Evolutionary conservation across 2,888 invertebrate species (phyloP).

Genomic region (Allophyes oxyacanthae): DNA sequence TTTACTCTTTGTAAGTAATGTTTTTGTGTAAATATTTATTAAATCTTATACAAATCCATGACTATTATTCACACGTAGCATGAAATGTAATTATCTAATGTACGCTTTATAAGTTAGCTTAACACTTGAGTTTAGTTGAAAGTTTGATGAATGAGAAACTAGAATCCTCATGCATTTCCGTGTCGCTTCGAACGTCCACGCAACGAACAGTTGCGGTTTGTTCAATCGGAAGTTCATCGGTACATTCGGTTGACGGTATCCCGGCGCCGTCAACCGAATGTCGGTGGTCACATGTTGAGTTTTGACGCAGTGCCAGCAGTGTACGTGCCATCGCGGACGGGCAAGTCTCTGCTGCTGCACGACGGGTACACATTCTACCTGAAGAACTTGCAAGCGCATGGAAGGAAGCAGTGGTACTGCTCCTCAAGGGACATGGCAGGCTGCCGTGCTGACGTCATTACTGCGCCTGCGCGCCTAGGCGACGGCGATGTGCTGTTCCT

Average conservation of each 20-base stretch:
- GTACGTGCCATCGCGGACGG: constrained; percentile 87
- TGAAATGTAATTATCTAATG: constrained; percentile 17
- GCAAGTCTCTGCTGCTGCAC: constrained; percentile 84
- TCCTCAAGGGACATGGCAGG: constrained; percentile 86
- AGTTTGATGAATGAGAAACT: constrained; percentile 33
- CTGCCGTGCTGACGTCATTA: constrained; percentile 85
- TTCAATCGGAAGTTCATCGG: constrained; percentile 45
- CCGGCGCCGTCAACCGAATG: constrained; percentile 55
- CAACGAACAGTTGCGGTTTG: constrained; percentile 32
- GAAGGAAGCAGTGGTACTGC: constrained; percentile 87
- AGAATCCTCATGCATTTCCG: constrained; percentile 36
- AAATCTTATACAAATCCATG: constrained; percentile 40
- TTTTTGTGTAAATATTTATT: constrained; percentile 41
- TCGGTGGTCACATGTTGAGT: constrained; percentile 55
- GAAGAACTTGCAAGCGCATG: constrained; percentile 85
- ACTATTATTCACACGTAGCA: constrained; percentile 42
- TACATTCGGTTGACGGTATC: constrained; percentile 47
- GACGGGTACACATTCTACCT: constrained; percentile 86
- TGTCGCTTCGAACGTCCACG: constrained; percentile 28
- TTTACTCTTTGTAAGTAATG: constrained; percentile 38
- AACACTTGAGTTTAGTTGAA: constrained; percentile 26
- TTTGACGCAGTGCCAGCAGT: constrained; percentile 80
- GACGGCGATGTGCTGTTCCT: constrained; percentile 83
- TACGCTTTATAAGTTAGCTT: constrained; percentile 31
- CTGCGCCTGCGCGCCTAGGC: constrained; percentile 74